phyloP scores from a whole-genome alignment of 2,888 invertebrate species.

The Rhagophthalmus giganteus region DNA sequence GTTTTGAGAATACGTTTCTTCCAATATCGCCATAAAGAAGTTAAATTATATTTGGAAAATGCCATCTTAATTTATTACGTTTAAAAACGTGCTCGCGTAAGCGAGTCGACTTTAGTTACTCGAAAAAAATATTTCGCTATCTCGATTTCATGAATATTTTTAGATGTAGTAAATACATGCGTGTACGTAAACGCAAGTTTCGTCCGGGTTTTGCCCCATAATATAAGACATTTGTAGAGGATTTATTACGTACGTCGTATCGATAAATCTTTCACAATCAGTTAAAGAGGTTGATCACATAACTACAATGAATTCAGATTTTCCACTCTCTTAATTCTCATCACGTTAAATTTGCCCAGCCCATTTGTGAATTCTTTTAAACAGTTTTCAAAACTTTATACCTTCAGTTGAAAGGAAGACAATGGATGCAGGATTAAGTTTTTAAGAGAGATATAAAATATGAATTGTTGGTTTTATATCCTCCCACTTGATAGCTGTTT shows the following conservation, averaged over 20 bases:
- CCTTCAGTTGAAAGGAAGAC: slow-evolving; percentile 35
- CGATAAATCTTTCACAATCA: not conserved
- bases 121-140: too few species aligned
- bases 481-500: slow-evolving; percentile 38
- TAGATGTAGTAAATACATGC: too few species aligned
- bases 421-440: slow-evolving; percentile 30
- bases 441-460: slow-evolving; percentile 37
- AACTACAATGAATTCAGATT: slow-evolving; percentile 5
- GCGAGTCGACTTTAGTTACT: too few species aligned
- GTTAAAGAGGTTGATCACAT: not conserved
- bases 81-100: too few species aligned
- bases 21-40: not conserved
- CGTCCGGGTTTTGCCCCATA: too few species aligned
- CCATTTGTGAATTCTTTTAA: slow-evolving; percentile 33
- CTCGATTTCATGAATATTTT: too few species aligned
- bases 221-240: too few species aligned
- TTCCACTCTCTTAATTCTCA: slow-evolving; percentile 25
- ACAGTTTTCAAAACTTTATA: slow-evolving; percentile 42
- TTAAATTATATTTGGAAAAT: too few species aligned
- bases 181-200: too few species aligned
- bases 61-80: too few species aligned
- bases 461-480: slow-evolving; percentile 37
- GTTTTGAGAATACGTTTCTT: not conserved
- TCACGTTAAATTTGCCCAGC: slow-evolving; percentile 14
- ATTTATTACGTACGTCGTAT: not conserved